Evolutionary conservation across 2,113 vertebrate genomes (phyloP).

Genomic region (Melanocharis versteri): DNA sequence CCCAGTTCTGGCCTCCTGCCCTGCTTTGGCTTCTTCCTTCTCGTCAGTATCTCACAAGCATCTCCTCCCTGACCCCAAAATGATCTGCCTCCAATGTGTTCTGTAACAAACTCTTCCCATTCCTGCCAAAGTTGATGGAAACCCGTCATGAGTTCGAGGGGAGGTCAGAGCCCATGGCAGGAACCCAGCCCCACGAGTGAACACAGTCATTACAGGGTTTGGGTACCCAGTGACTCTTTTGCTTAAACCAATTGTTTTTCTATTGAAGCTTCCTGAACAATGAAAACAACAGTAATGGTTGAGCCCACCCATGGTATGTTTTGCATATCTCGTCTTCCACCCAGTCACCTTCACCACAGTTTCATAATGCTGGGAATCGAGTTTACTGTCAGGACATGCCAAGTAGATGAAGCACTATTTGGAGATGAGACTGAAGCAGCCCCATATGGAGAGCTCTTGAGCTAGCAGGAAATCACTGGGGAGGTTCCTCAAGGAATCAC

Average conservation of each 20-base stretch:
- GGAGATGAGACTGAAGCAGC: background rate
- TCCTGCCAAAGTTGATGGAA: background rate
- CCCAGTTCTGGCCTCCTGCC: accelerated
- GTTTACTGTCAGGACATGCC: background rate
- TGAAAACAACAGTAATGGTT: background rate
- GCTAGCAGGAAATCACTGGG: background rate
- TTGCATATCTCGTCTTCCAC: background rate
- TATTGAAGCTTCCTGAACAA: background rate
- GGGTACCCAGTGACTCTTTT: background rate
- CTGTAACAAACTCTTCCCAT: accelerated
- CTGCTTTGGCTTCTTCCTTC: background rate
- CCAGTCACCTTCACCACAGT: background rate
- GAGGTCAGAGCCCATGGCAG: background rate
- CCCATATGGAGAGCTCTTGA: background rate
- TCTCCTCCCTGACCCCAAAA: background rate
- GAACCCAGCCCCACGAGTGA: background rate
- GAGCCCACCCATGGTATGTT: background rate
- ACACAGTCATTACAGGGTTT: background rate
- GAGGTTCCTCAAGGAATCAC: background rate
- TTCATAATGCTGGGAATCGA: accelerated
- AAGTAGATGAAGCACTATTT: background rate
- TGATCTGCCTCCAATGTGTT: accelerated
- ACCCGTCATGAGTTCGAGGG: background rate
- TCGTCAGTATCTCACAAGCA: accelerated
- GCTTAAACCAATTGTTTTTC: background rate